Conservation (phyloP, 2,888 invertebrate species). For the Lycaena phlaeas region DNA sequence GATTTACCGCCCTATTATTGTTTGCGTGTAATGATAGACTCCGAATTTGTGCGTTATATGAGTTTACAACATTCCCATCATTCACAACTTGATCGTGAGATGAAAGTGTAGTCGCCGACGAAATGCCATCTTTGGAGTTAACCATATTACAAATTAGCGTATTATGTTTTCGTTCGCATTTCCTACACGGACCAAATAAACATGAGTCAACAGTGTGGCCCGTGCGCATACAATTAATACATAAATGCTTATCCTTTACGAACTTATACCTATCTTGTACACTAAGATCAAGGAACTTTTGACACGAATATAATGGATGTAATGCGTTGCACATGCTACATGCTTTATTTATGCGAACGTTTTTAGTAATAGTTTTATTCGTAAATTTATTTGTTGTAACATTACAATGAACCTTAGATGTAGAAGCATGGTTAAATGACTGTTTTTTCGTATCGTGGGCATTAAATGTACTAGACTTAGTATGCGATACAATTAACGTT, state of each 20-base stretch:
- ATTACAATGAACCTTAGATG: not conserved
- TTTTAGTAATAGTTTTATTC: no score
- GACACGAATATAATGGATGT: conserved; percentile 14
- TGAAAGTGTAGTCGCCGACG: no score
- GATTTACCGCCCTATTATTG: no score
- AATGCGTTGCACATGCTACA: no score
- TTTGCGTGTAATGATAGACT: no score
- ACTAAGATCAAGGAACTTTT: conserved; percentile 10
- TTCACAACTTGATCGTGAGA: no score
- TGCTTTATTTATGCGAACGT: no score
- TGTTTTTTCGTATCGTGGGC: not conserved
- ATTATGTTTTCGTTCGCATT: conserved; percentile 12
- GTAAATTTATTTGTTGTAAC: not conserved
- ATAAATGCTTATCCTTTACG: conserved; percentile 8
- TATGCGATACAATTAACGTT: not conserved
- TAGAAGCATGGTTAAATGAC: not conserved
- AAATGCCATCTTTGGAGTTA: no score
- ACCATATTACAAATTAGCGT: no score
- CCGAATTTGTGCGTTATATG: no score
- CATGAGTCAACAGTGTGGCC: conserved; percentile 6
- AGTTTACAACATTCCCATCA: no score
- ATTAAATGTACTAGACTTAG: not conserved
- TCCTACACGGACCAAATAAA: conserved; percentile 10
- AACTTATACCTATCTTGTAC: conserved; percentile 9
- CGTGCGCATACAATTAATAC: conserved; percentile 11